phyloP scores from a whole-genome alignment of 1,140 invertebrate species.

The Dufourea novaeangliae region DNA sequence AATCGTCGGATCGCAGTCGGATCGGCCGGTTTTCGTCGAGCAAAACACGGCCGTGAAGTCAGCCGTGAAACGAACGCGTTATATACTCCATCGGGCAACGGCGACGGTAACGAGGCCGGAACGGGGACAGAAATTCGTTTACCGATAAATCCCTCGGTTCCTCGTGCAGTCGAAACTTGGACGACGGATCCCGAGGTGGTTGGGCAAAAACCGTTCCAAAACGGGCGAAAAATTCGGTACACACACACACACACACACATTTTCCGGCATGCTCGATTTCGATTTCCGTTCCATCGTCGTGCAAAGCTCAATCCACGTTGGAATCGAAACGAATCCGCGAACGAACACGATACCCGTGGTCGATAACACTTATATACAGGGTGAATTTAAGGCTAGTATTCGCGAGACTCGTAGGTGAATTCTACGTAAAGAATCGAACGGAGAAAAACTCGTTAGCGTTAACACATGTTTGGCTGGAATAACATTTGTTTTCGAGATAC shows the following conservation, averaged over 20 bases:
- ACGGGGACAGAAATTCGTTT: slow-evolving; percentile 36
- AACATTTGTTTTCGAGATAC: too few species aligned
- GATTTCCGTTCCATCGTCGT: slow-evolving; percentile 11
- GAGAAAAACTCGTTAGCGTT: too few species aligned
- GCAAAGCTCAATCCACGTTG: not conserved
- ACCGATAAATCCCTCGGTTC: slow-evolving; percentile 43
- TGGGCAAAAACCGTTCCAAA: too few species aligned
- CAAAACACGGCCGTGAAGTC: slow-evolving; percentile 19
- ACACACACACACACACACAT: too few species aligned
- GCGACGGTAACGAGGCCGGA: slow-evolving; percentile 16
- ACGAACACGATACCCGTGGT: too few species aligned
- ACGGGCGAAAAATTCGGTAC: slow-evolving; percentile 11
- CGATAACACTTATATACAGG: too few species aligned
- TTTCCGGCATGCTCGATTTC: slow-evolving; percentile 41
- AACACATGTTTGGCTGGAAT: too few species aligned
- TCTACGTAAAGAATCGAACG: too few species aligned
- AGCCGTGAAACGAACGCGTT: slow-evolving; percentile 32
- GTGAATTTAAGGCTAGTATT: too few species aligned
- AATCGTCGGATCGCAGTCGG: slow-evolving; percentile 11
- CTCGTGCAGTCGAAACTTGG: slow-evolving; percentile 17
- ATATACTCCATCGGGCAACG: not conserved
- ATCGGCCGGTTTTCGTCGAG: slow-evolving; percentile 16
- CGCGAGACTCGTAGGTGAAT: too few species aligned
- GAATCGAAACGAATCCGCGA: not conserved
- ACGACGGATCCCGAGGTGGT: slow-evolving; percentile 37